Base-by-base conservation (phyloP, 2,113 vertebrate genomes). In the Numida meleagris region DNA sequence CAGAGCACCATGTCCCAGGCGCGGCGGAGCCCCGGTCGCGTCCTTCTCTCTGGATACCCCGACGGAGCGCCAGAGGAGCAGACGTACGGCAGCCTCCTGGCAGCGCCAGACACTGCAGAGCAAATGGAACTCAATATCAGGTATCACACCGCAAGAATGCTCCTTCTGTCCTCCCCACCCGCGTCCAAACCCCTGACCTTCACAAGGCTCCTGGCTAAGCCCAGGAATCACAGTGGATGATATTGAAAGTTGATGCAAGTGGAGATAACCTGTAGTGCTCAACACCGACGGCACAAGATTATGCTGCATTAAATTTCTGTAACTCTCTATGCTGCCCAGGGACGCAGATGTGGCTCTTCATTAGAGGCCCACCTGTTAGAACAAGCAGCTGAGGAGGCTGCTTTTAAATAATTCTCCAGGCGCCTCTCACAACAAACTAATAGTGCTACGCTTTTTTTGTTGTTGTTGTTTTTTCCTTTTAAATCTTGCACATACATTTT, bases 1-100 rank as follows among this genome's bases (percentile, higher is more conserved):
- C 91, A 97, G 93, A 88, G 46, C 58, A 92, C 94, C 89, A 98
- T 98, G 97, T 96, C 97, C 34, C 96, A 92, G 31, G 75, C 19
- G 2, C 85, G 96, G 48, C 86, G 94, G 48, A 31, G 72, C 81
- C 70, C 88, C 34, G 46, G 94, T 51, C 86, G 70, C 31, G 86
- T 95, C 36, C 48, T 96, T 46, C 48, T 93, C 48, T 95, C 95
- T 76, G 83, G 85, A 90, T 95, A 95, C 48, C 36, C 90, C 40
- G 81, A 57, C 34, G 94, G 87, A 84, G 76, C 70, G 45, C 65
- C 77, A 82, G 86, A 92, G 84, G 94, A 93, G 21, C 93, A 94
- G 73, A 66, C 36, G 51, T 89, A 93, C 68, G 27, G 45, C 11
- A 62, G 95, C 75, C 62, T 82, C 81, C 91, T 10, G 19, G 79